A percentile compares a stretch with the other conserved stretches of the same genome.
Conservation (phyloP, 2,888 invertebrate species). For the Cataglyphis altisquamis region DNA sequence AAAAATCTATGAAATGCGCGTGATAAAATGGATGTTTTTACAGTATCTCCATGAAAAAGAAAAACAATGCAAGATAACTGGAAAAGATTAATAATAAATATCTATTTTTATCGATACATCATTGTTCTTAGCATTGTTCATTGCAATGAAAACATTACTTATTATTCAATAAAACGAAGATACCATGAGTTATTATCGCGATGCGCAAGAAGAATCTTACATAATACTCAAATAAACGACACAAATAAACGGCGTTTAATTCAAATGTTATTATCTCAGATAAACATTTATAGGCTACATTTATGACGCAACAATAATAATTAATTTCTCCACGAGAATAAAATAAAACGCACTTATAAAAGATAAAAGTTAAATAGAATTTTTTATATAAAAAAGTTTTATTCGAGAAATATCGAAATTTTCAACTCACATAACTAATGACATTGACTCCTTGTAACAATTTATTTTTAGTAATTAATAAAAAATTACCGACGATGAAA, state of each 20-base stretch:
- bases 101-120: background rate
- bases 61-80: background rate
- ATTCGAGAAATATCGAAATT: background rate
- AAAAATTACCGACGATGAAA: no score
- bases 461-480: no score
- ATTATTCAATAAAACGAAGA: no score
- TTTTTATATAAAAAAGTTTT: background rate
- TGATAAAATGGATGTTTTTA: background rate
- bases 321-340: background rate
- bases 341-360: background rate
- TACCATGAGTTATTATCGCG: background rate
- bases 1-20: background rate
- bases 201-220: background rate
- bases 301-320: background rate
- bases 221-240: no score
- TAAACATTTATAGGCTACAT: background rate
- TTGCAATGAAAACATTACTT: no score
- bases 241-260: no score
- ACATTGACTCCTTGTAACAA: background rate
- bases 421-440: background rate
- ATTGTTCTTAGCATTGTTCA: no score
- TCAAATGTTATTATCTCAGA: background rate
- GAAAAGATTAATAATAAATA: conserved; percentile 25
- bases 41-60: background rate
- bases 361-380: conserved; percentile 9